Evolutionary conservation across 2,113 vertebrate genomes (phyloP).

Genomic region (Aphelocoma coerulescens): DNA sequence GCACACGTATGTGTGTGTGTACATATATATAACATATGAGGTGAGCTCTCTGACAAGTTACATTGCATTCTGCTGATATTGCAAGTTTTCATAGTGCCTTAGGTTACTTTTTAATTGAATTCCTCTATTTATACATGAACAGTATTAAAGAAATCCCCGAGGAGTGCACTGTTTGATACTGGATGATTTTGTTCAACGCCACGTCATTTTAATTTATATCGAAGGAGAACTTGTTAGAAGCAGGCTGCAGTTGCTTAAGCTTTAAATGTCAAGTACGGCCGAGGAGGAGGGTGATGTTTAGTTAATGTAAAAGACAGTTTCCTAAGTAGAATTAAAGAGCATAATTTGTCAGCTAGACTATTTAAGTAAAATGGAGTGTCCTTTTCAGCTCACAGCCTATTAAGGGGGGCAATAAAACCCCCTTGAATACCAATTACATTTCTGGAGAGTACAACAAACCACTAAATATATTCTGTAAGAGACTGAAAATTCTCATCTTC

Average conservation of each 20-base stretch:
- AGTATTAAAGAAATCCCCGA: not conserved
- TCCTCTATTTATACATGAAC: not conserved
- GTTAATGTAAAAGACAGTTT: slow-evolving; percentile 41
- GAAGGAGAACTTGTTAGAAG: slow-evolving; percentile 41
- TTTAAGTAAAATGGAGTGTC: slow-evolving; percentile 41
- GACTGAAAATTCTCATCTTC: not conserved
- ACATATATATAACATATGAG: not conserved
- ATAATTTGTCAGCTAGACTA: slow-evolving; percentile 49
- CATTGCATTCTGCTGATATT: not conserved
- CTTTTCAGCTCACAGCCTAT: slow-evolving; percentile 16
- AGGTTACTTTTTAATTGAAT: not conserved
- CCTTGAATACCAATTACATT: not conserved
- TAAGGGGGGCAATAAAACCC: accelerated
- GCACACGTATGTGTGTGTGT: too few relatives aligned
- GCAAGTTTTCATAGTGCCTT: not conserved
- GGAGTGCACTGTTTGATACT: not conserved
- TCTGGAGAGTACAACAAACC: not conserved
- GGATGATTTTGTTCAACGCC: slow-evolving; percentile 2
- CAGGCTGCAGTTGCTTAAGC: slow-evolving; percentile 49
- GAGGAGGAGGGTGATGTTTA: not conserved
- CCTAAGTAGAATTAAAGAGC: slow-evolving; percentile 36
- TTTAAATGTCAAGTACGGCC: slow-evolving; percentile 60
- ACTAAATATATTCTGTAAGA: not conserved
- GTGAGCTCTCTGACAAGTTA: not conserved
- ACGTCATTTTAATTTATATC: slow-evolving; percentile 29